Conservation (phyloP, 2,888 invertebrate genomes). For the Cantharis flavilabris region DNA sequence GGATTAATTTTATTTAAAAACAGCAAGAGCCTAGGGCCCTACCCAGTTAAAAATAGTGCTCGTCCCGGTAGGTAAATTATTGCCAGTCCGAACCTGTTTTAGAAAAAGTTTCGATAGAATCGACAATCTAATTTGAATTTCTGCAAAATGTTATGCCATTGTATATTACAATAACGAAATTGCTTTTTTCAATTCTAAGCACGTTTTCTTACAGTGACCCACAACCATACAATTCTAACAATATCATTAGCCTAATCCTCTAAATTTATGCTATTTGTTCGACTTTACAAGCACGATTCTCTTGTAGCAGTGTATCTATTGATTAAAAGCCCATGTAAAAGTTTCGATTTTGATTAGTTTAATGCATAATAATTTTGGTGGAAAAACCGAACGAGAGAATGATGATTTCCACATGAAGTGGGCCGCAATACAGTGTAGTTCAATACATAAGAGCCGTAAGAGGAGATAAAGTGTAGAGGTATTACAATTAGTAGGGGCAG, state of each 20-base stretch:
- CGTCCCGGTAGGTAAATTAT: too few relatives aligned
- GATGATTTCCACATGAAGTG: conserved; percentile 22
- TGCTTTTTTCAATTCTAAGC: conserved; percentile 33
- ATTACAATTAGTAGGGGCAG: conserved; percentile 56
- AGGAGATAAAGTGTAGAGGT: conserved; percentile 41
- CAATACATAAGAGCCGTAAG: conserved; percentile 16
- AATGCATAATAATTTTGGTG: neutral
- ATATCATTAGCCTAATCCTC: conserved; percentile 31
- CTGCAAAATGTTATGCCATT: conserved; percentile 4
- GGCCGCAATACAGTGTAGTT: conserved; percentile 25
- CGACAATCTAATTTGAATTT: neutral
- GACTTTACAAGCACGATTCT: conserved; percentile 5
- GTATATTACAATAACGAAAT: conserved; percentile 30
- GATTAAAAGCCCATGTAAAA: neutral
- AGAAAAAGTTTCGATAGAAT: neutral
- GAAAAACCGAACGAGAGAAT: conserved; percentile 2
- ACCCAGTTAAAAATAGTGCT: too few relatives aligned
- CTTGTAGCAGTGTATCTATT: neutral
- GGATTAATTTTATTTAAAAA: too few relatives aligned
- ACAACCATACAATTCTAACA: conserved; percentile 26
- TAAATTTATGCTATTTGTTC: conserved; percentile 27
- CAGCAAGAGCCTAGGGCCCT: too few relatives aligned
- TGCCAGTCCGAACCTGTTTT: too few relatives aligned
- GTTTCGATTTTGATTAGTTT: neutral
- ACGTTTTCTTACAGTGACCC: conserved; percentile 30